These are phyloP conservation scores for Agelaius phoeniceus DNA, from an alignment of 2,113 vertebrate species.

Conservation along the genomic window DNA sequence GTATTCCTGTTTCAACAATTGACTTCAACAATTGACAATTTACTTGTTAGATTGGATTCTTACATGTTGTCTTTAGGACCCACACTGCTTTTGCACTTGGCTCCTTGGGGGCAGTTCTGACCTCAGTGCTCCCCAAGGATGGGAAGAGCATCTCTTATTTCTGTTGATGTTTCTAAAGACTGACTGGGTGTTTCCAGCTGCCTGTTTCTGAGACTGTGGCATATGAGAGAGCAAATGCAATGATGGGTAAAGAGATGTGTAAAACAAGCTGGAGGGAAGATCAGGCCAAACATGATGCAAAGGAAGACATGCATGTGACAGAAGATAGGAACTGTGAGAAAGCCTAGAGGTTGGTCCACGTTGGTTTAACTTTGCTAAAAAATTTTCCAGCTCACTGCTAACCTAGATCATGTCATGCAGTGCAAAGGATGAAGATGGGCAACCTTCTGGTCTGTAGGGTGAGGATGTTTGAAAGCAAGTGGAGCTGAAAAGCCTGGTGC, in stretches of 20 bases:
- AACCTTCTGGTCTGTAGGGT: background rate
- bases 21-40: background rate
- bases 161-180: background rate
- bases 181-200: background rate
- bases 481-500: background rate
- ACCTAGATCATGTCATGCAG: background rate
- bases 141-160: background rate
- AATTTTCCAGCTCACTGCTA: background rate
- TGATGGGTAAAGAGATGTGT: background rate
- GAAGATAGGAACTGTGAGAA: background rate
- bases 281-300: background rate
- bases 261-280: slow-evolving; percentile 10
- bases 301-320: background rate
- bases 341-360: background rate
- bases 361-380: background rate
- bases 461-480: background rate
- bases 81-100: background rate
- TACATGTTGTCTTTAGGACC: background rate
- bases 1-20: background rate
- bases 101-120: background rate
- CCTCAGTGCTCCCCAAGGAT: background rate
- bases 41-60: background rate
- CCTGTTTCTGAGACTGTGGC: background rate
- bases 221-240: background rate
- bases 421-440: background rate